These are phyloP conservation scores for Hoplostethus atlanticus DNA, from an alignment of 2,797 vertebrate species.

Conservation along the genomic window DNA sequence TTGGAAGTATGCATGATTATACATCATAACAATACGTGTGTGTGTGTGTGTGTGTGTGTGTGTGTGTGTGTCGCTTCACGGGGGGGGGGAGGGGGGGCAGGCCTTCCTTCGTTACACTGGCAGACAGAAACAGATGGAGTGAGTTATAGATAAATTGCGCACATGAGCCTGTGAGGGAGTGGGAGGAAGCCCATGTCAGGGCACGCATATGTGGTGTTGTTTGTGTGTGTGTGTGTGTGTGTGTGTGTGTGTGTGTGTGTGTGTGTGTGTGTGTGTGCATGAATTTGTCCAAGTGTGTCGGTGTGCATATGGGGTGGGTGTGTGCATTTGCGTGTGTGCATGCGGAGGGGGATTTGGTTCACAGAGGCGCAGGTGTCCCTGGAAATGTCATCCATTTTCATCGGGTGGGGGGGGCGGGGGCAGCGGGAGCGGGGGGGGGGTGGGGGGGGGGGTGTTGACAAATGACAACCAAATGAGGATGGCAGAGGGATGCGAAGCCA, in stretches of 20 bases:
- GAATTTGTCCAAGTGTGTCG: slow-evolving; percentile 7
- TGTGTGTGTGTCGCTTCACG: slow-evolving; percentile 2
- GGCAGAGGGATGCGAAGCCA: slow-evolving; percentile 52
- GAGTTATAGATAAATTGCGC: slow-evolving; percentile 70
- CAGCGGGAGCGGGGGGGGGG: slow-evolving; percentile 21
- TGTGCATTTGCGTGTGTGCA: slow-evolving; percentile 16
- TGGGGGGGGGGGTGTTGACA: slow-evolving; percentile 54
- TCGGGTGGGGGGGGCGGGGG: slow-evolving; percentile 16
- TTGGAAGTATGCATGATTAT: slow-evolving; percentile 48
- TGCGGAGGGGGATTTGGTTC: slow-evolving; percentile 17
- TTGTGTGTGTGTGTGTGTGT: slow-evolving; percentile 9
- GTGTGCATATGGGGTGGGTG: too few relatives aligned
- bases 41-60: neutral
- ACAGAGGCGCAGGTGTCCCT: slow-evolving; percentile 67
- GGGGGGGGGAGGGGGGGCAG: too few relatives aligned
- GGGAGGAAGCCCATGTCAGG: slow-evolving; percentile 50
- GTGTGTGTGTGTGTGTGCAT: slow-evolving; percentile 20
- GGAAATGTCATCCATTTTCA: slow-evolving; percentile 64
- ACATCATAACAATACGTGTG: slow-evolving; percentile 42
- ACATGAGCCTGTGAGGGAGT: slow-evolving; percentile 49
- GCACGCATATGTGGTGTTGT: slow-evolving; percentile 47
- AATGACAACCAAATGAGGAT: slow-evolving; percentile 73
- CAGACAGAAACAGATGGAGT: slow-evolving; percentile 68
- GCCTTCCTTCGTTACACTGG: slow-evolving; percentile 25
- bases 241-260: slow-evolving; percentile 13